A percentile compares a stretch with the other conserved stretches of the same genome.
Conservation (phyloP, 2,888 invertebrate species). For the Andrena fulva region DNA sequence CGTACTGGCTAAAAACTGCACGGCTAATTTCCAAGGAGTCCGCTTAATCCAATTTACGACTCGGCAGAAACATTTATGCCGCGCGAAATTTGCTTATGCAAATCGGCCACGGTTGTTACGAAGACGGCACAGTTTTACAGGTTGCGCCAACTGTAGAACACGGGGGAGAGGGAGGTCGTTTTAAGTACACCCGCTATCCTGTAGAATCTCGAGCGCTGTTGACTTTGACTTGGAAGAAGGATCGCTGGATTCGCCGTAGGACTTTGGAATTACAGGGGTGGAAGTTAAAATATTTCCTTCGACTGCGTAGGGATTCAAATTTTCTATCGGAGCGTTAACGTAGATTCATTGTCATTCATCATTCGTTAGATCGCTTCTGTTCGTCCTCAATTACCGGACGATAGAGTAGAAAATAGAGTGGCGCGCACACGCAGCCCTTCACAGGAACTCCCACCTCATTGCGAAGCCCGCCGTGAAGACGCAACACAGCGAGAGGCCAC, state of each 20-base stretch:
- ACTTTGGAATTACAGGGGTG: neutral
- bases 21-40: slow-evolving; percentile 35
- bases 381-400: neutral
- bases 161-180: neutral
- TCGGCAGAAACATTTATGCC: slow-evolving; percentile 49
- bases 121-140: slow-evolving; percentile 19
- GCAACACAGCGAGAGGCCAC: slow-evolving; percentile 2
- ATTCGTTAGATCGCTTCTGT: neutral
- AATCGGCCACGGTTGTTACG: slow-evolving; percentile 42
- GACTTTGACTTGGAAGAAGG: neutral
- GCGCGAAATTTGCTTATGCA: slow-evolving; percentile 57
- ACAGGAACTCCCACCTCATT: neutral
- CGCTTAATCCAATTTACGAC: slow-evolving; percentile 50
- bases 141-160: slow-evolving; percentile 1
- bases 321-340: too few relatives aligned
- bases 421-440: neutral
- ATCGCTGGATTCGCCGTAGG: neutral
- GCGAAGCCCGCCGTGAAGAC: neutral
- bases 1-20: slow-evolving; percentile 22
- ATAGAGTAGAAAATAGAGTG: neutral
- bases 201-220: neutral
- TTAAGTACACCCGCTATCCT: neutral
- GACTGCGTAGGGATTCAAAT: neutral
- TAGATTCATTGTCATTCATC: neutral
- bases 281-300: neutral